Evolutionary conservation across 2,888 invertebrate genomes (phyloP).

Genomic region (Plebejus melissa): DNA sequence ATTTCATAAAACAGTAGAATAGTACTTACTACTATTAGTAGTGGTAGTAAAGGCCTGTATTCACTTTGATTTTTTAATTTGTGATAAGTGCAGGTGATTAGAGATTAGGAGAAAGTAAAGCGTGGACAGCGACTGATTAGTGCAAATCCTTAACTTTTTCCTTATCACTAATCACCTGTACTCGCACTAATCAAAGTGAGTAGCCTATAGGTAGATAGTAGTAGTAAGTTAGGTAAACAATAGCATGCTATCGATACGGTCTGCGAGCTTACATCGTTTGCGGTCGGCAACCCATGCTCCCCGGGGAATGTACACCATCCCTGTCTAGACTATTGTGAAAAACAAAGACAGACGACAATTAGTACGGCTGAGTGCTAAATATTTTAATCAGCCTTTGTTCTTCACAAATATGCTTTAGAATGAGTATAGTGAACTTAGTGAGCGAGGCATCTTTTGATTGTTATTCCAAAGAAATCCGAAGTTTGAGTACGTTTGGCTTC

Average conservation of each 20-base stretch:
- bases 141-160: too few relatives aligned
- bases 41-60: too few relatives aligned
- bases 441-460: neutral
- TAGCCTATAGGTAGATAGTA: too few relatives aligned
- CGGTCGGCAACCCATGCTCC: slow-evolving; percentile 63
- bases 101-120: too few relatives aligned
- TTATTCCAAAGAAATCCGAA: neutral
- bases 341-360: slow-evolving; percentile 36
- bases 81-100: too few relatives aligned
- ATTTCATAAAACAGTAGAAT: neutral
- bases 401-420: neutral
- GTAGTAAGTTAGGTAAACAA: slow-evolving; percentile 15
- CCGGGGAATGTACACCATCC: slow-evolving; percentile 53
- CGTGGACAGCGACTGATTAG: too few relatives aligned
- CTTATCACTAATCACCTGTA: too few relatives aligned
- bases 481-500: neutral
- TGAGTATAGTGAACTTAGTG: neutral
- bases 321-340: slow-evolving; percentile 59
- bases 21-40: too few relatives aligned
- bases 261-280: slow-evolving; percentile 59
- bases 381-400: slow-evolving; percentile 22
- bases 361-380: slow-evolving; percentile 15
- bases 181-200: too few relatives aligned
- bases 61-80: too few relatives aligned
- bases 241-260: slow-evolving; percentile 50